Conservation (phyloP, 1,140 invertebrate genomes). For the Dreissena rostriformis region DNA sequence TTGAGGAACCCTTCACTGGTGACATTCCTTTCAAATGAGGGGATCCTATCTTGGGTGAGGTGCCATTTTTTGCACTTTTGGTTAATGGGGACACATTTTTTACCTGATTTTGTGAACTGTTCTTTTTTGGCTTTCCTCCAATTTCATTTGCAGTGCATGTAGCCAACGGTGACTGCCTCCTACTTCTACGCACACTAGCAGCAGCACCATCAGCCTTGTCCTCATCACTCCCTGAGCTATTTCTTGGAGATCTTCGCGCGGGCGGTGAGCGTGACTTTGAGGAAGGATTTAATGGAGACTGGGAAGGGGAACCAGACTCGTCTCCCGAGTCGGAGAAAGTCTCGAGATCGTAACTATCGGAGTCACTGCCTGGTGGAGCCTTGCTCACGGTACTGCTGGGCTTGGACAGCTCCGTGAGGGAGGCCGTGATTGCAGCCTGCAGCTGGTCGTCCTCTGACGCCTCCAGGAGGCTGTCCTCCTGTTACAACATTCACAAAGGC, state of each 20-base stretch:
- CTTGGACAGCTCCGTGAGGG: constrained; percentile 68
- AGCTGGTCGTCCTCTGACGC: constrained; percentile 82
- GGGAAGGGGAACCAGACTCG: background rate
- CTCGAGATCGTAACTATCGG: constrained; percentile 74
- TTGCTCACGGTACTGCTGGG: background rate
- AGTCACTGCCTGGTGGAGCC: constrained; percentile 56
- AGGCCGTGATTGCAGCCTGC: constrained; percentile 82
- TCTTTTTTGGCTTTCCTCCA: constrained; percentile 7
- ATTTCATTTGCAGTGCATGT: constrained; percentile 18
- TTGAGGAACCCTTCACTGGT: background rate
- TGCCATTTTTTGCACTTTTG: background rate
- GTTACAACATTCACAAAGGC: background rate
- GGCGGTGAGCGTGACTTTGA: constrained; percentile 9
- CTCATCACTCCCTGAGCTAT: background rate
- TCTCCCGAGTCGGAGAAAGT: constrained; percentile 79
- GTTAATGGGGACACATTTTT: background rate
- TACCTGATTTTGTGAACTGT: constrained; percentile 8
- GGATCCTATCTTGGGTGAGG: constrained; percentile 19
- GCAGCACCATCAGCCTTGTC: background rate
- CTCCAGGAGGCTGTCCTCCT: constrained; percentile 79
- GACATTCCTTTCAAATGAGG: constrained; percentile 17
- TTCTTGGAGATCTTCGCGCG: constrained; percentile 22
- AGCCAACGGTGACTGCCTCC: constrained; percentile 34
- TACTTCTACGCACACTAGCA: constrained; percentile 6
- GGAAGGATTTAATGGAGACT: background rate